Conservation (phyloP, 2,113 vertebrate species). For the Sylvia atricapilla region DNA sequence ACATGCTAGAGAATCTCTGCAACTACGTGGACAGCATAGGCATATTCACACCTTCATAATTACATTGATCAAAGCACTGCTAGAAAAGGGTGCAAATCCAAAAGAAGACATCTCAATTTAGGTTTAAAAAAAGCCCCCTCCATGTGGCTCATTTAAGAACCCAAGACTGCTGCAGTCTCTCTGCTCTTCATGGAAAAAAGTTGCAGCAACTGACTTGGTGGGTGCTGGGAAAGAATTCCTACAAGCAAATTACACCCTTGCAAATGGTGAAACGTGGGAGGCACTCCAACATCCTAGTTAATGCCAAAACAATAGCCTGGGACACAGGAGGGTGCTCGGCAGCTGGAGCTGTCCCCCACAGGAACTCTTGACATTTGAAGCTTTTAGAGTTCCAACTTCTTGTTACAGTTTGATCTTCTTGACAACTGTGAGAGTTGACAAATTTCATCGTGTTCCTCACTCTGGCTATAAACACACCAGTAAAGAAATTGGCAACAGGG, state of each 20-base stretch:
- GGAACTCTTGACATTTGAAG: slow-evolving; percentile 10
- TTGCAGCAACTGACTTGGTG: not conserved
- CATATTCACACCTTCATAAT: not conserved
- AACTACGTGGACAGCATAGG: not conserved
- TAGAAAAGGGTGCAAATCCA: not conserved
- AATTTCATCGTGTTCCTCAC: not conserved
- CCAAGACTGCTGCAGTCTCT: not conserved
- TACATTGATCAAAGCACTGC: not conserved
- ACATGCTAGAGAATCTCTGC: not conserved
- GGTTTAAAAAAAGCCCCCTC: not conserved
- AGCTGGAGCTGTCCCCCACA: not conserved
- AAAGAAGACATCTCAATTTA: not conserved
- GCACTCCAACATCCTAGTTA: not conserved
- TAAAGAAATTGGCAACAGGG: not conserved
- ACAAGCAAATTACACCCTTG: not conserved
- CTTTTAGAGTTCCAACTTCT: not conserved
- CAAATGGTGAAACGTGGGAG: not conserved
- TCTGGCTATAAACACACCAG: not conserved
- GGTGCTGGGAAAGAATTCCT: not conserved
- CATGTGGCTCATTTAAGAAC: not conserved
- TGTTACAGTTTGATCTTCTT: not conserved
- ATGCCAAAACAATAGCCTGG: slow-evolving; percentile 13
- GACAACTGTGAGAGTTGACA: not conserved
- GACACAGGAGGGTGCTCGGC: not conserved
- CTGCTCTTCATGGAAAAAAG: not conserved